Evolutionary conservation across 1,140 invertebrate species (phyloP), one percentile per base, ranked within the genome.

Genomic region (Apis dorsata): DNA sequence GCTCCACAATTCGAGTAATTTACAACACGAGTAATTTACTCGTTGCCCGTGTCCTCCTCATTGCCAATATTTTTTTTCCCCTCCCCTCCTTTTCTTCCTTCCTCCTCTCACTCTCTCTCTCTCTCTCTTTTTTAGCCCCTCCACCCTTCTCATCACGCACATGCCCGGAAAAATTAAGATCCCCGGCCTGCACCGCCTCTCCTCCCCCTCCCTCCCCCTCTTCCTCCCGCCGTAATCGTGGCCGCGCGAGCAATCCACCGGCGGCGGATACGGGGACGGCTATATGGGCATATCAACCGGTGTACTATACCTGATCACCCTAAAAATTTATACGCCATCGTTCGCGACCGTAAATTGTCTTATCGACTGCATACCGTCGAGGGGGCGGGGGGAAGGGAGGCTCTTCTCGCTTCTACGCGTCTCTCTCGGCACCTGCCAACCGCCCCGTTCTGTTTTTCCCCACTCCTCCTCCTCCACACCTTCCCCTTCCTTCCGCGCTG

Each of bases 261-360:
- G 28, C 34, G 34, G 86, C 90, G 88, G 85, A 91, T 87, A 85
- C 83, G 65, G 62, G 78, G 81, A 81, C 84, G 79, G 68, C 76
- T 76, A 90, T 85, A 72, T 24, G n/a, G n/a, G 86, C 91, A 89
- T 89, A 93, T 92, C 89, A 90, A 90, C 87, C 81, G 87, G 83
- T 85, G 76, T 88, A 84, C 86, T 91, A 34, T 34, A 92, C 90
- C 91, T 93, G 92, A 94, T 93, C 91, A 93, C 90, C 92, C 93
- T 93, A 93, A 93, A 94, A 94, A 93, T 93, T 91, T 92, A 92
- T 92, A 91, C 89, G 89, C 86, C 88, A 88, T 91, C 90, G 89
- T 91, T 87, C 90, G 87, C 85, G 85, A 85, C 81, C 90, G 91
- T 93, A 93, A 94, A 93, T 93, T 93, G 89, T 93, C 92, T 93